Conservation (phyloP, 2,888 invertebrate genomes). For the Megalurothrips usitatus region DNA sequence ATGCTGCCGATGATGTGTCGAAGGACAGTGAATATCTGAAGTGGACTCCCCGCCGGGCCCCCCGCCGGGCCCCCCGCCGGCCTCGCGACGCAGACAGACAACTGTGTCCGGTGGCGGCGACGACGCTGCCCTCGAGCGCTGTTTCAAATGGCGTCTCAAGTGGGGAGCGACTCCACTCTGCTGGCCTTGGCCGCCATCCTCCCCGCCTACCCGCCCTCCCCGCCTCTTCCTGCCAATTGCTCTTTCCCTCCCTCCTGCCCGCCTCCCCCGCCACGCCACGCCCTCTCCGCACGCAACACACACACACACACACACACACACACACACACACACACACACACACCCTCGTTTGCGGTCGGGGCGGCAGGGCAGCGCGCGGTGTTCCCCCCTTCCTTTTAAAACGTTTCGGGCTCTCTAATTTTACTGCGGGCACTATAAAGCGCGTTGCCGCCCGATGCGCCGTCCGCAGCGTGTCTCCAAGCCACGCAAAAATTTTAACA, state of each 20-base stretch:
- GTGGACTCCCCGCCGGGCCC: too few species aligned
- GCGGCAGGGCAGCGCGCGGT: background rate
- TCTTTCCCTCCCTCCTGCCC: background rate
- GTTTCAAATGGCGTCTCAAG: too few species aligned
- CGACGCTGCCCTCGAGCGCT: too few species aligned
- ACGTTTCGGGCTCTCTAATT: background rate
- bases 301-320: too few species aligned
- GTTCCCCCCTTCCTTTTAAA: background rate
- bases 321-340: too few species aligned
- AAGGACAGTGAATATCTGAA: too few species aligned
- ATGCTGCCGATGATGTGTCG: too few species aligned
- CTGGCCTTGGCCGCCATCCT: background rate
- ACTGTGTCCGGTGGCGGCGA: too few species aligned
- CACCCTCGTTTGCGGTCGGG: too few species aligned
- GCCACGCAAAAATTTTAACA: conserved; percentile 20
- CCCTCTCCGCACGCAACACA: background rate
- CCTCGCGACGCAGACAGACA: background rate
- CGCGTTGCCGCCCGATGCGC: background rate
- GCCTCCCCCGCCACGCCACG: background rate
- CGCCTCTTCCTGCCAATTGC: background rate
- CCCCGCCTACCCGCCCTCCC: background rate
- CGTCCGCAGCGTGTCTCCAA: background rate
- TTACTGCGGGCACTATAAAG: background rate
- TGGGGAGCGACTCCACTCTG: background rate
- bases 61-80: background rate